Conservation (phyloP, 2,797 vertebrate genomes). For the Mus caroli region DNA sequence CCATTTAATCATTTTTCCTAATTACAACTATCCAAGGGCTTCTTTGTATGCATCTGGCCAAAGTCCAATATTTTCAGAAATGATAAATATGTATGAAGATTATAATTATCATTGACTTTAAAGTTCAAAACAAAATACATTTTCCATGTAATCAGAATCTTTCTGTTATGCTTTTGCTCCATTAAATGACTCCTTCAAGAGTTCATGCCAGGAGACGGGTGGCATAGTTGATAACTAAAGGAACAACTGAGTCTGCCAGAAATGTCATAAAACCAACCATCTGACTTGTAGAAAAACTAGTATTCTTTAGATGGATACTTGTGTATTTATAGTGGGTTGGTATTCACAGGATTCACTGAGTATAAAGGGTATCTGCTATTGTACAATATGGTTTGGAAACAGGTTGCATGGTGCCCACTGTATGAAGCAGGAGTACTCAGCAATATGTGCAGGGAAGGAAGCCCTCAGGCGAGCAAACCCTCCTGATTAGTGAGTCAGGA, state of each 20-base stretch:
- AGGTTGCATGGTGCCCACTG: neutral
- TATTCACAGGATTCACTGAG: neutral
- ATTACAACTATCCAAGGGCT: neutral
- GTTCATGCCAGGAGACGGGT: neutral
- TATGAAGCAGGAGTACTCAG: neutral
- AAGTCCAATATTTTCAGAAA: neutral
- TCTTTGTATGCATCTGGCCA: neutral
- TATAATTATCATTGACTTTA: slow-evolving; percentile 31
- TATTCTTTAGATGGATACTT: neutral
- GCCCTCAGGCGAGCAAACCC: neutral
- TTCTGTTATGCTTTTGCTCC: neutral
- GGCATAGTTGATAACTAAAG: neutral
- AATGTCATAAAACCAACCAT: neutral
- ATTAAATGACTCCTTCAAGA: neutral
- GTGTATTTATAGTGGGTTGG: neutral
- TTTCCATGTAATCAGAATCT: neutral
- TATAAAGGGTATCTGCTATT: neutral
- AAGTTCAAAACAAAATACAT: slow-evolving; percentile 37
- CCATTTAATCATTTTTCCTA: neutral
- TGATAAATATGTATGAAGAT: neutral
- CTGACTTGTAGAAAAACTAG: neutral
- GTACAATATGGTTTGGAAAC: neutral
- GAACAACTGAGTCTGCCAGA: neutral
- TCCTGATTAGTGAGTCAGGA: neutral
- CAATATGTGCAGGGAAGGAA: neutral